A percentile compares a stretch with the other conserved stretches of the same genome.
Evolutionary conservation across 2,113 vertebrate genomes (phyloP).

Genomic region (Kryptolebias marmoratus): DNA sequence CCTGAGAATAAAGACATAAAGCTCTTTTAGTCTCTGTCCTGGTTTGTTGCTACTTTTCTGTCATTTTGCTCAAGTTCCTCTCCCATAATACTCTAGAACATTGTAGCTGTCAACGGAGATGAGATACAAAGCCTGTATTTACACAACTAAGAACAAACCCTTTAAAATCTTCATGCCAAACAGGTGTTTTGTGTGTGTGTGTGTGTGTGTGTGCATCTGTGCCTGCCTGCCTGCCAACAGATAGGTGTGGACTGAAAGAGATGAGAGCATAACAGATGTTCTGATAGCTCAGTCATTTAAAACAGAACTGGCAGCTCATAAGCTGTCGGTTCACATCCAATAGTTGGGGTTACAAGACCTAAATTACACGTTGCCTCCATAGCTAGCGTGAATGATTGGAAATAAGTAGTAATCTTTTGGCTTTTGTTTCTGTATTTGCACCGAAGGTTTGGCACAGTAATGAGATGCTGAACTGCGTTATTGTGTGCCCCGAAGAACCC

Average conservation of each 20-base stretch:
- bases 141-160: slow-evolving; percentile 50
- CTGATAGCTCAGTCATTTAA: slow-evolving; percentile 63
- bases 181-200: slow-evolving; percentile 52
- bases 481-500: slow-evolving; percentile 45
- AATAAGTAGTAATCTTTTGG: slow-evolving; percentile 54
- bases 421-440: slow-evolving; percentile 56
- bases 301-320: slow-evolving; percentile 52
- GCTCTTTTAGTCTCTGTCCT: slow-evolving; percentile 17
- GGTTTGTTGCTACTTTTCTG: neutral
- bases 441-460: slow-evolving; percentile 38
- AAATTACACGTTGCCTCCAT: slow-evolving; percentile 60
- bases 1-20: slow-evolving; percentile 9
- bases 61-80: slow-evolving; percentile 17
- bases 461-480: slow-evolving; percentile 59
- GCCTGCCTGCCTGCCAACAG: slow-evolving; percentile 49
- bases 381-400: slow-evolving; percentile 60
- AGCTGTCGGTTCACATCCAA: slow-evolving; percentile 50
- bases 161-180: slow-evolving; percentile 47
- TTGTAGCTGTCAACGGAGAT: slow-evolving; percentile 23
- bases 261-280: slow-evolving; percentile 69
- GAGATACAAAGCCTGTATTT: slow-evolving; percentile 48
- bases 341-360: slow-evolving; percentile 45
- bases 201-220: slow-evolving; percentile 36
- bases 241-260: slow-evolving; percentile 55
- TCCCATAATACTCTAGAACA: slow-evolving; percentile 21